Base-by-base conservation (phyloP, 2,888 invertebrate genomes). In the Lasioglossum marginatum region DNA sequence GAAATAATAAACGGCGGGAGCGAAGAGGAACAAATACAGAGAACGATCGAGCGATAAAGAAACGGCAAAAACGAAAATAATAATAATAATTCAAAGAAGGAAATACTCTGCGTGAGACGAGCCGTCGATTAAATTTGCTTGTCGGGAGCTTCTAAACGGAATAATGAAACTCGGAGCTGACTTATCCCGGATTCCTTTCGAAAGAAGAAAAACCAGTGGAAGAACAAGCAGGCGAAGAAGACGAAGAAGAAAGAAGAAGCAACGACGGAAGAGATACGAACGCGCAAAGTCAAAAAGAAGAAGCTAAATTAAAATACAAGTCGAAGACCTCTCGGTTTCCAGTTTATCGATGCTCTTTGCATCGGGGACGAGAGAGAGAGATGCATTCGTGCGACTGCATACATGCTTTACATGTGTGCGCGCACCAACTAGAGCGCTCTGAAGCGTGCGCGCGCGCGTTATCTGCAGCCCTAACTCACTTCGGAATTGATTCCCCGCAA, bases 401-500 rank as follows among this genome's bases (percentile, higher is more conserved):
- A 19, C 19, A 72, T 27, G 16, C 8, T 37, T 23, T 68, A n/a
- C 48, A 48, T 12, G 27, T 40, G 34, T 27, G 4, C 3, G 74
- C 27, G 37, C 31, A 8, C 19, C 4, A 3, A 68, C 68, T 34
- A 8, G 63, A 34, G 10, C 48, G 23, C 2, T 52, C 23, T 8
- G 6, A 48, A 19, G 19, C 6, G 52, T 14, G 45, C 52, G 23
- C 52, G 73, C 34, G 23, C 57, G 45, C 70, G 72, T 52, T 73
- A 73, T 27, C 43, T 68, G 27, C 19, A 73, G 27, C 73, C 73
- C 79, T 34, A 66, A 82, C 82, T 82, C 68, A 6, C 52, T 70
- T 70, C 75, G 57, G 70, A 83, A 81, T 63, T 80, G 75, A 81
- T 83, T 75, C 70, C n/a, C 40, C 48, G 40, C 70, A 34, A 80